Conservation (phyloP, 2,888 invertebrate species). For the Perizoma affinitatum region DNA sequence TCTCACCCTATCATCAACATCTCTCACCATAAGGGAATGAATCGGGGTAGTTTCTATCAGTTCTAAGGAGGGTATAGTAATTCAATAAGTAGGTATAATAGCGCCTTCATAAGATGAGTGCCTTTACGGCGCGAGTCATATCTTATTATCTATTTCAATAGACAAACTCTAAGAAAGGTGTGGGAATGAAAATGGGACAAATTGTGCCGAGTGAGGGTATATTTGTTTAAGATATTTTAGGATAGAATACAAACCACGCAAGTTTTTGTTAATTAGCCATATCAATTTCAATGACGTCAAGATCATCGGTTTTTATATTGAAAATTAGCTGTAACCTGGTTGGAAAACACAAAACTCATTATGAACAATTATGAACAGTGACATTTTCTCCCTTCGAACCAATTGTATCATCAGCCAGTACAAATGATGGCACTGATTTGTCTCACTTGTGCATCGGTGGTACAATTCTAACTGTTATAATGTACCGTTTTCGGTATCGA, state of each 20-base stretch:
- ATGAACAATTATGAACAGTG: too few relatives aligned
- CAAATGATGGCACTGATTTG: too few relatives aligned
- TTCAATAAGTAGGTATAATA: constrained; percentile 52
- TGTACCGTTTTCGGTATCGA: too few relatives aligned
- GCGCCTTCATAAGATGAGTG: constrained; percentile 35
- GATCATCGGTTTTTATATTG: constrained; percentile 12
- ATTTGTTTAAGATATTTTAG: constrained; percentile 10
- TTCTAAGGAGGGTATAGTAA: constrained; percentile 44
- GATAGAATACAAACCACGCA: constrained; percentile 30
- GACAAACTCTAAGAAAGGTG: constrained; percentile 17
- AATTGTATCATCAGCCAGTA: too few relatives aligned
- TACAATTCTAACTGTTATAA: too few relatives aligned
- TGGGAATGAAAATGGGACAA: constrained; percentile 2
- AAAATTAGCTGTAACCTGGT: constrained; percentile 12
- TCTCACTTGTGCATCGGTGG: too few relatives aligned
- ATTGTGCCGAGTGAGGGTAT: constrained; percentile 10
- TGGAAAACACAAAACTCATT: too few relatives aligned
- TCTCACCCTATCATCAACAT: too few relatives aligned
- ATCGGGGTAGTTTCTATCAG: constrained; percentile 40
- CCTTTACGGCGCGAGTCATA: constrained; percentile 34
- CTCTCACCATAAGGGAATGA: constrained; percentile 43
- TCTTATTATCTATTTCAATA: constrained; percentile 33
- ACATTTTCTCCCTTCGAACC: too few relatives aligned
- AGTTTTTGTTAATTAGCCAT: constrained; percentile 63
- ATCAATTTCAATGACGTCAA: constrained; percentile 47